phyloP scores from a whole-genome alignment of 2,888 invertebrate genomes.

The Drosophila pseudotakahashii region DNA sequence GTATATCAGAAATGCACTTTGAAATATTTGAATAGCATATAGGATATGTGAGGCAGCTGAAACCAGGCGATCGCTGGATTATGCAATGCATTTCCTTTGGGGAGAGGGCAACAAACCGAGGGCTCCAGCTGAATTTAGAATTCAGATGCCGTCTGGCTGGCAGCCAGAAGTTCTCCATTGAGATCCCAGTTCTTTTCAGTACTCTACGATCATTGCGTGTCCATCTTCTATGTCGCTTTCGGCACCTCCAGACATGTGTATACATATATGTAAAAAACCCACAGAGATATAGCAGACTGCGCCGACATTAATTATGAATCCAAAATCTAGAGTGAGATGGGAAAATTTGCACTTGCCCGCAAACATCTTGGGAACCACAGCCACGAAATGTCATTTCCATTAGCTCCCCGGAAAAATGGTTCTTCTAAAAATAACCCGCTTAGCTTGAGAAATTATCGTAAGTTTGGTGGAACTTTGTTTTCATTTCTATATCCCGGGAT shows the following conservation, averaged over 20 bases:
- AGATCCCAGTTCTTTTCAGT: constrained; percentile 32
- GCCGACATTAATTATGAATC: constrained; percentile 71
- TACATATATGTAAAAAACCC: neutral
- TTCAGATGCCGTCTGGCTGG: constrained; percentile 39
- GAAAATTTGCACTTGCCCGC: constrained; percentile 61
- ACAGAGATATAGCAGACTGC: constrained; percentile 15
- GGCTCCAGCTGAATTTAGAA: constrained; percentile 47
- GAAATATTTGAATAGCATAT: constrained; percentile 44
- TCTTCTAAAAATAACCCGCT: constrained; percentile 51
- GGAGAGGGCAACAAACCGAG: constrained; percentile 60
- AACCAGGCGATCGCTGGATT: constrained; percentile 57
- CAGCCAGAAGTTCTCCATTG: constrained; percentile 49
- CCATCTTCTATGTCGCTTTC: constrained; percentile 60
- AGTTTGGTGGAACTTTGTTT: constrained; percentile 60
- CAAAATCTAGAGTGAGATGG: constrained; percentile 47
- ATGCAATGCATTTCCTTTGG: constrained; percentile 46
- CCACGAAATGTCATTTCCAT: constrained; percentile 77
- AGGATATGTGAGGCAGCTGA: constrained; percentile 34
- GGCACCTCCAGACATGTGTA: constrained; percentile 57
- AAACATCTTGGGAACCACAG: constrained; percentile 55
- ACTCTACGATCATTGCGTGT: constrained; percentile 59
- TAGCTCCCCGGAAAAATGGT: constrained; percentile 57
- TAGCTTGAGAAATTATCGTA: constrained; percentile 56
- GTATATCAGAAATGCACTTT: constrained; percentile 59
- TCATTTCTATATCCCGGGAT: constrained; percentile 6